A percentile compares a stretch with the other conserved stretches of the same genome.
phyloP scores from a whole-genome alignment of 2,888 invertebrate species.

The Elmis aenea region DNA sequence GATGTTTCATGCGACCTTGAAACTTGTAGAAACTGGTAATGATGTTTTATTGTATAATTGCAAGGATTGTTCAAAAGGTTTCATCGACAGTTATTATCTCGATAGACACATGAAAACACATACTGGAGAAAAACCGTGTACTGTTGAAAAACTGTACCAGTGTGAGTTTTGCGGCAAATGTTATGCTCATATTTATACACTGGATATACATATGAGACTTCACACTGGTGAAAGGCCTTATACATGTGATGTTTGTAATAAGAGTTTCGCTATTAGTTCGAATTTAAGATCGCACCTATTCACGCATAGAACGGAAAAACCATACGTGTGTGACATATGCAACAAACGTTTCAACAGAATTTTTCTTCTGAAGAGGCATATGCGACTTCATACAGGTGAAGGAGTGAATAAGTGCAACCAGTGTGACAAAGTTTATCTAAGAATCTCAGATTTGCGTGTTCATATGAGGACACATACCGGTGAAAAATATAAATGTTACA shows the following conservation, averaged over 20 bases:
- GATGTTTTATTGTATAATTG: conserved; percentile 7
- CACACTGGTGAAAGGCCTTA: conserved; percentile 11
- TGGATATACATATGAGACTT: conserved; percentile 4
- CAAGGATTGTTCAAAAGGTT: conserved; percentile 2
- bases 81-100: neutral
- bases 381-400: conserved; percentile 4
- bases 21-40: no score
- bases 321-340: conserved; percentile 1
- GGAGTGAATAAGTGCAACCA: neutral
- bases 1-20: neutral
- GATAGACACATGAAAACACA: conserved; percentile 6
- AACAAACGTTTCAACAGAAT: conserved; percentile 1
- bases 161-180: conserved; percentile 6
- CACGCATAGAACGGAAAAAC: conserved; percentile 1
- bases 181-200: conserved; percentile 3
- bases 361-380: conserved; percentile 1
- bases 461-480: conserved; percentile 6
- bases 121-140: conserved; percentile 8
- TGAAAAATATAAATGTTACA: conserved; percentile 1
- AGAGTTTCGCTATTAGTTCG: conserved; percentile 1
- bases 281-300: conserved; percentile 1
- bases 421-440: conserved; percentile 2
- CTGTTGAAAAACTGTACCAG: conserved; percentile 6
- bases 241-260: conserved; percentile 2
- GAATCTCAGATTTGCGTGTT: conserved; percentile 1